Conservation (phyloP, 2,797 vertebrate genomes). For the Hoplostethus mediterraneus region DNA sequence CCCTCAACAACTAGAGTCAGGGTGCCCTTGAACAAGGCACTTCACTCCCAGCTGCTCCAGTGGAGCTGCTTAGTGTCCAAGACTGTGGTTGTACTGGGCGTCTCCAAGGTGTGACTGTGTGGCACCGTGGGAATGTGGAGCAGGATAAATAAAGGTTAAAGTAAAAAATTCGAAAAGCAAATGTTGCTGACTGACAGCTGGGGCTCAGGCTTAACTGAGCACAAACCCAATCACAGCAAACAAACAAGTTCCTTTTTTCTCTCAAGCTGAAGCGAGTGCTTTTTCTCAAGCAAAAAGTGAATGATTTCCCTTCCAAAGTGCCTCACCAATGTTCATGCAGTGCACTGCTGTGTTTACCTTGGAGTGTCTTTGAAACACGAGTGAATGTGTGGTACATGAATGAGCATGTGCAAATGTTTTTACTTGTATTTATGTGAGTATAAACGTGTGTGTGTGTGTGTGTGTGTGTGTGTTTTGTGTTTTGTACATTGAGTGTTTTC, state of each 20-base stretch:
- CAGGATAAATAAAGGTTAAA: too few relatives aligned
- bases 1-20: too few relatives aligned
- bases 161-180: too few relatives aligned
- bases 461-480: conserved; percentile 21
- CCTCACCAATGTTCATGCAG: conserved; percentile 78
- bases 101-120: too few relatives aligned
- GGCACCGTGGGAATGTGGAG: too few relatives aligned
- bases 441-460: conserved; percentile 49
- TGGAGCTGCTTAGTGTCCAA: too few relatives aligned
- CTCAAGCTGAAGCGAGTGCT: conserved; percentile 51
- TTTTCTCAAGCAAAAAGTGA: conserved; percentile 48
- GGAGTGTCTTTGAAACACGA: conserved; percentile 58
- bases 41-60: too few relatives aligned
- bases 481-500: conserved; percentile 21
- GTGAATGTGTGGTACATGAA: neutral
- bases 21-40: too few relatives aligned
- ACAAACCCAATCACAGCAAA: conserved; percentile 79
- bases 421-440: too few relatives aligned
- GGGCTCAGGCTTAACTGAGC: conserved; percentile 68
- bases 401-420: too few relatives aligned
- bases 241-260: conserved; percentile 63
- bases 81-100: too few relatives aligned
- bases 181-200: conserved; percentile 23
- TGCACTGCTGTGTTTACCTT: conserved; percentile 70
- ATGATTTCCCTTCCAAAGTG: conserved; percentile 49